phyloP scores from a whole-genome alignment of 2,888 invertebrate species.

The Helleia helle region DNA sequence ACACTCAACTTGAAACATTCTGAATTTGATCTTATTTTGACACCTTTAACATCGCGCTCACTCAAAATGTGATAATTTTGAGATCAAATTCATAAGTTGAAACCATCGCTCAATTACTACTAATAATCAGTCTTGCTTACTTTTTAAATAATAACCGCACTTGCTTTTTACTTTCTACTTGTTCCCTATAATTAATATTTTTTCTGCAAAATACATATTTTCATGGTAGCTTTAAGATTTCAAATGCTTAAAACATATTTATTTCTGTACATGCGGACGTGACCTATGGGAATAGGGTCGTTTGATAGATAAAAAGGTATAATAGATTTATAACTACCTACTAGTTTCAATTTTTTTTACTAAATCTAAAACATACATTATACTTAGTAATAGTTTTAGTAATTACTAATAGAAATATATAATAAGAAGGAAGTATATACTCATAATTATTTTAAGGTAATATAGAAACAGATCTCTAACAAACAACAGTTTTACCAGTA shows the following conservation, averaged over 20 bases:
- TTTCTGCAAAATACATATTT: not conserved
- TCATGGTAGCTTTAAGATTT: not conserved
- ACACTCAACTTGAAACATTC: too few species aligned
- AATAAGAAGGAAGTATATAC: too few species aligned
- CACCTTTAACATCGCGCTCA: not conserved
- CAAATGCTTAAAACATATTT: not conserved
- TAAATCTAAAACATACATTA: too few species aligned
- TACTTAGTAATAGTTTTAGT: too few species aligned
- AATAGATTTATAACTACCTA: not conserved
- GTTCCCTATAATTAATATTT: not conserved
- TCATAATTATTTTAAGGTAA: too few species aligned
- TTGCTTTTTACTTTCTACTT: constrained; percentile 1
- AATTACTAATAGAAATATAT: not conserved
- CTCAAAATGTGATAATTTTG: not conserved
- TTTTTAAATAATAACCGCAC: not conserved
- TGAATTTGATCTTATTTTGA: constrained; percentile 1
- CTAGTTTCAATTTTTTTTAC: too few species aligned
- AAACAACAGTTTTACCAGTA: too few species aligned
- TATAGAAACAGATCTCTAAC: too few species aligned
- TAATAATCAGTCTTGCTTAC: too few species aligned
- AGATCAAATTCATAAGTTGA: constrained; percentile 6
- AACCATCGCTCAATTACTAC: not conserved
- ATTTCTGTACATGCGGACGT: constrained; percentile 2
- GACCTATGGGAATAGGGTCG: not conserved
- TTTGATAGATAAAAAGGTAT: constrained; percentile 8